phyloP scores from a whole-genome alignment of 2,888 invertebrate genomes.

The Ommatoiulus sabulosus region DNA sequence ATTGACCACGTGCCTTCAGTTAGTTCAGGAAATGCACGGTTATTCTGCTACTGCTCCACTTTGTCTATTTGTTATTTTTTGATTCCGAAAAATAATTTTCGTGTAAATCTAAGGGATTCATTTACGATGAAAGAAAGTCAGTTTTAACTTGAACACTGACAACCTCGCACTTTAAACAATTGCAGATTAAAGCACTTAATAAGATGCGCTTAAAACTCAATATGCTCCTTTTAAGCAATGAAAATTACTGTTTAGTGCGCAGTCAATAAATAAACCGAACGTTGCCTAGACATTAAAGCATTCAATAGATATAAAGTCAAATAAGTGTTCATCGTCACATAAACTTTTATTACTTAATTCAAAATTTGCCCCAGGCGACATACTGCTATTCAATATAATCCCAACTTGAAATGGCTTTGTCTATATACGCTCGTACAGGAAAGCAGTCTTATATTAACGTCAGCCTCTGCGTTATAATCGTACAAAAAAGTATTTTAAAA shows the following conservation, averaged over 20 bases:
- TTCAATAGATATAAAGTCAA: background rate
- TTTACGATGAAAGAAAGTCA: background rate
- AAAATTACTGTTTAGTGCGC: background rate
- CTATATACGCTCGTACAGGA: background rate
- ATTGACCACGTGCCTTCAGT: too few relatives aligned
- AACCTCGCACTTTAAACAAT: background rate
- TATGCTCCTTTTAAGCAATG: background rate
- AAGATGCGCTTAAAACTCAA: background rate
- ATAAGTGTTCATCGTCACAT: background rate
- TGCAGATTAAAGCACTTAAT: background rate
- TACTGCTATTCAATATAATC: background rate
- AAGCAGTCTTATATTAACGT: background rate
- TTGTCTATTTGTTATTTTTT: background rate
- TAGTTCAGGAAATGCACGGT: too few relatives aligned
- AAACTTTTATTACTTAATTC: slow-evolving; percentile 12
- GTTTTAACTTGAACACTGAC: background rate
- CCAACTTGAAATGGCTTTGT: background rate
- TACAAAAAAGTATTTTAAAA: too few relatives aligned
- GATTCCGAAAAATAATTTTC: too few relatives aligned
- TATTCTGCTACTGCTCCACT: background rate
- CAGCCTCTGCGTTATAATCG: background rate
- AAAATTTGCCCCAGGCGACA: background rate
- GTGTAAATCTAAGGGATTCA: background rate
- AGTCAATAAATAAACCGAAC: background rate
- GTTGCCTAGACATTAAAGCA: background rate